A percentile compares a stretch with the other conserved stretches of the same genome.
Conservation (phyloP, 2,888 invertebrate genomes). For the Diarsia rubi region DNA sequence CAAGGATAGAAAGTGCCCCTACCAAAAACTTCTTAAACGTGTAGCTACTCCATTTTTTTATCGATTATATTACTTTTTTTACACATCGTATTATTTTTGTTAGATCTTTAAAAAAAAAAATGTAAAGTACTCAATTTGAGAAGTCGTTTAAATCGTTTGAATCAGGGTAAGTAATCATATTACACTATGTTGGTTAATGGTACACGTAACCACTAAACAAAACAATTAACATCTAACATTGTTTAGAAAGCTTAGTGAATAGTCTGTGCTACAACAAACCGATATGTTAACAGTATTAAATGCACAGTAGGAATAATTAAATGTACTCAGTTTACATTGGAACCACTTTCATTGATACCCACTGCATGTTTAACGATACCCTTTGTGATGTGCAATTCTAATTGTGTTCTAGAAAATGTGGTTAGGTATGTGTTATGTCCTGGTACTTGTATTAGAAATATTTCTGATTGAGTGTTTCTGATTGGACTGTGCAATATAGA, state of each 20-base stretch:
- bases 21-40: no score
- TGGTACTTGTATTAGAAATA: not conserved
- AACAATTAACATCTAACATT: constrained; percentile 4
- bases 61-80: no score
- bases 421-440: not conserved
- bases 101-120: no score
- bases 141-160: not conserved
- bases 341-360: constrained; percentile 7
- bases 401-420: constrained; percentile 30
- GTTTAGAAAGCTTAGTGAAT: constrained; percentile 9
- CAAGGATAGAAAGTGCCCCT: no score
- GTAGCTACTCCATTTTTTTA: no score
- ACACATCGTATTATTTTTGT: no score
- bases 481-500: not conserved
- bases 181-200: not conserved
- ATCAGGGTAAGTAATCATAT: not conserved
- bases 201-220: not conserved
- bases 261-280: constrained; percentile 9
- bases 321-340: constrained; percentile 26
- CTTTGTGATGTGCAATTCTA: constrained; percentile 31
- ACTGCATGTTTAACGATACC: constrained; percentile 12
- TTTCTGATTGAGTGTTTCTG: not conserved
- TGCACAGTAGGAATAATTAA: constrained; percentile 53
- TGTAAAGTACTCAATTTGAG: no score
- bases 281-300: constrained; percentile 14